Base-by-base conservation (phyloP, 2,888 invertebrate species). In the Papilio protenor region DNA sequence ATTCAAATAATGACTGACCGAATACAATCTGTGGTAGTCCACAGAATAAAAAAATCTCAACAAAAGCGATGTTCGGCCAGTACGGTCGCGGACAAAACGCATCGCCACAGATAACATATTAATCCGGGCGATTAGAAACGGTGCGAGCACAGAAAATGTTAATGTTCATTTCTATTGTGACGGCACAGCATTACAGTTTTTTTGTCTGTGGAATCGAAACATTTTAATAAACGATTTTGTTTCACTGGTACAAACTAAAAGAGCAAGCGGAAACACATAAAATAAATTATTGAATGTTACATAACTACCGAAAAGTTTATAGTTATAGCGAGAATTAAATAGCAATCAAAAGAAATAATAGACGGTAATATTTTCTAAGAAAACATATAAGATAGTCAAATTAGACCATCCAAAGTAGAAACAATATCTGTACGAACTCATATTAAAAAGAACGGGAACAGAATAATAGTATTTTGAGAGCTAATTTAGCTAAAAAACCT, bases 121-220 rank as follows among this genome's bases (percentile, higher is more conserved):
- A 77, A 77, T 77, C 77, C 47, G 69, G 55, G 45, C 55, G 82
- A 82, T 81, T 82, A 79, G 79, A 80, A 81, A 82, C 81, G 81
- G 80, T 81, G 79, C 78, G 75, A 49, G 77, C 75, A 81, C 81
- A 79, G 80, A 81, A 76, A 80, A 73, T 80, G 73, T 80, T 81
- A 81, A 81, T 71, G 69, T 77, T 80, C 80, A 75, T 77, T 80
- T 82, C 78, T 73, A 80, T 80, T 81, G 80, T 79, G 69, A 73
- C 33, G 55, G 66, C 40, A 16, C 16, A 47, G n/a, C 23, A 72
- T 76, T 66, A 55, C 75, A 77, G 66, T 76, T 49, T 73, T n/a
- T 76, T 33, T 27, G 71, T 73, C 55, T 55, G 23, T 72, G 69
- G 57, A 21, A 69, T 73, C 69, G 77, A 73, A 77, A 77, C 57